These are phyloP conservation scores for Strix occidentalis DNA, from an alignment of 2,797 vertebrate species.

Conservation along the genomic window DNA sequence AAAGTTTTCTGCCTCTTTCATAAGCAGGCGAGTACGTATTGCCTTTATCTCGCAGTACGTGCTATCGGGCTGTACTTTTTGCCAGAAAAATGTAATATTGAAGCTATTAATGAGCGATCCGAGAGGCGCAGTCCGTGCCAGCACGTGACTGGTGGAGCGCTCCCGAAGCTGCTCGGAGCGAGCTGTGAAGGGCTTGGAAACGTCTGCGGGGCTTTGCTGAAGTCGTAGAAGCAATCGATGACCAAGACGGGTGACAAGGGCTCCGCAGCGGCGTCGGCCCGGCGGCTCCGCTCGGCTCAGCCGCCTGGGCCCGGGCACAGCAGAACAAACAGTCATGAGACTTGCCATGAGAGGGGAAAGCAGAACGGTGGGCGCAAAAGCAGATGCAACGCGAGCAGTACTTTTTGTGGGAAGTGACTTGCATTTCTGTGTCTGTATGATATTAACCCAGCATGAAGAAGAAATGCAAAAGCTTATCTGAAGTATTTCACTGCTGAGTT, in stretches of 20 bases:
- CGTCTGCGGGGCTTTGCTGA: not conserved
- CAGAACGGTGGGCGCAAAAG: no score
- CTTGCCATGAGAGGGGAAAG: no score
- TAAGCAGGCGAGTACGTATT: rapidly evolving
- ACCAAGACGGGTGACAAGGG: no score
- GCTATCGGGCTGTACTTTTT: not conserved
- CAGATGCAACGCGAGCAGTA: rapidly evolving
- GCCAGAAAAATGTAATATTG: no score
- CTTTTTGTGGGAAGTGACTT: not conserved
- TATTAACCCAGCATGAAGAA: no score
- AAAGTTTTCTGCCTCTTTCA: not conserved
- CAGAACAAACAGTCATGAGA: no score
- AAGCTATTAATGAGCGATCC: not conserved
- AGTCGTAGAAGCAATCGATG: rapidly evolving
- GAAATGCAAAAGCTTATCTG: no score
- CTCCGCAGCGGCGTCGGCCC: no score
- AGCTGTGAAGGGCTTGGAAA: not conserved
- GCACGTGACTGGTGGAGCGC: no score
- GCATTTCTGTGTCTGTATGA: not conserved
- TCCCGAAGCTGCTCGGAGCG: not conserved
- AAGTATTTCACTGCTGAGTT: not conserved
- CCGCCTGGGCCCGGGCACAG: no score
- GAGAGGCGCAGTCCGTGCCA: not conserved
- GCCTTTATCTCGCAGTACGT: not conserved
- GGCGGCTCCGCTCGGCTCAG: no score